Evolutionary conservation across 2,797 vertebrate species (phyloP).

Genomic region (Spatula versicolor): DNA sequence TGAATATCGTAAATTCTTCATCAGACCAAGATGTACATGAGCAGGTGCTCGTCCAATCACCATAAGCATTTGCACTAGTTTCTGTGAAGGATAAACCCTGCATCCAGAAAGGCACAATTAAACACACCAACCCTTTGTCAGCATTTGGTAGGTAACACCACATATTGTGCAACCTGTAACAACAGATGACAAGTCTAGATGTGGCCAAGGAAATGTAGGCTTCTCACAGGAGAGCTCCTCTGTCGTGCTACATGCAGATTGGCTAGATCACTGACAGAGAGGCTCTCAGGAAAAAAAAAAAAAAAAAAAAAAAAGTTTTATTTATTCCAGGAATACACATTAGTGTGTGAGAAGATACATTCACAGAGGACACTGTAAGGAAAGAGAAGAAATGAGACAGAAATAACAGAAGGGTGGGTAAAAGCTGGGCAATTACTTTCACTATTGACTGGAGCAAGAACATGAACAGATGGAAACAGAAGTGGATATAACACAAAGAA

Average conservation of each 20-base stretch:
- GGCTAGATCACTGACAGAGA: background rate
- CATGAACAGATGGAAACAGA: background rate
- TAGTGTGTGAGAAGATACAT: background rate
- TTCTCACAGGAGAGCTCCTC: background rate
- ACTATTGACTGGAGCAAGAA: background rate
- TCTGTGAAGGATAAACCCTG: background rate
- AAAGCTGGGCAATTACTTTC: background rate
- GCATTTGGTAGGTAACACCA: accelerated
- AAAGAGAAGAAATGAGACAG: background rate
- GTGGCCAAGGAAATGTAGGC: background rate
- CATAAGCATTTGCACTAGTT: accelerated
- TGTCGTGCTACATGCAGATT: background rate
- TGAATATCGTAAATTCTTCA: background rate
- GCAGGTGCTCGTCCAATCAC: background rate
- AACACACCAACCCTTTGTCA: background rate
- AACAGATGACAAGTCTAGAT: background rate
- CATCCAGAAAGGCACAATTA: background rate
- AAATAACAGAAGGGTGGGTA: background rate
- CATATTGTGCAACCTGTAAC: accelerated
- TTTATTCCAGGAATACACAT: background rate
- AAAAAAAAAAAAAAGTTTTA: background rate
- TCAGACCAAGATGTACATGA: background rate
- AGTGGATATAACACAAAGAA: background rate
- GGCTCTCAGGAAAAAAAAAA: background rate
- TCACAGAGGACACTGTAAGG: background rate